These are phyloP conservation scores for Pyrocoelia pectoralis DNA, from an alignment of 2,888 invertebrate genomes.

Conservation along the genomic window DNA sequence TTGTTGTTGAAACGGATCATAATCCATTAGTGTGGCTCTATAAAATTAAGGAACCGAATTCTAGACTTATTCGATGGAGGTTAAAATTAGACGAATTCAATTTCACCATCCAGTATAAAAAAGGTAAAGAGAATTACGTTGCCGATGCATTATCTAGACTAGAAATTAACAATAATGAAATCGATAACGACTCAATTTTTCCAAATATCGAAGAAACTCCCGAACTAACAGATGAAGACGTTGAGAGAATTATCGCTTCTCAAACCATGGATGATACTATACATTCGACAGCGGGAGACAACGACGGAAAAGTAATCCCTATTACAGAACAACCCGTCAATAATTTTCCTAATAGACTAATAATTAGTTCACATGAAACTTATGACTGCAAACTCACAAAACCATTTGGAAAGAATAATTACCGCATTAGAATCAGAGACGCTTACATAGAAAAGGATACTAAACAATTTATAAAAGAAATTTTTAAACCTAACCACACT, in stretches of 20 bases:
- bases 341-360: slow-evolving; percentile 10
- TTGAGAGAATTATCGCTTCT: no score
- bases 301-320: slow-evolving; percentile 12
- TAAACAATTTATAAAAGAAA: slow-evolving; percentile 21
- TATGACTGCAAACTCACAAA: no score
- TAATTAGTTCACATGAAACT: neutral
- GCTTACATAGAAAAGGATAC: slow-evolving; percentile 15
- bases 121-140: no score
- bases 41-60: neutral
- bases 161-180: no score
- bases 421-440: slow-evolving; percentile 13
- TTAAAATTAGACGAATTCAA: no score
- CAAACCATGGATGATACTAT: no score
- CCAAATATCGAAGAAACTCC: neutral
- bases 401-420: slow-evolving; percentile 13
- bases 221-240: no score
- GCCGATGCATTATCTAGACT: slow-evolving; percentile 8
- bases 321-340: slow-evolving; percentile 23
- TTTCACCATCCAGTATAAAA: no score
- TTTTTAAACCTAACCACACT: slow-evolving; percentile 22
- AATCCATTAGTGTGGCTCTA: neutral
- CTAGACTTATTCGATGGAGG: no score
- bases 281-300: no score
- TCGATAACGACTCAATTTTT: neutral
- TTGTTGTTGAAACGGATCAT: neutral